Evolutionary conservation across 1,140 invertebrate genomes (phyloP), one percentile per base, ranked within the genome.

Genomic region (Zaprionus ornatus): DNA sequence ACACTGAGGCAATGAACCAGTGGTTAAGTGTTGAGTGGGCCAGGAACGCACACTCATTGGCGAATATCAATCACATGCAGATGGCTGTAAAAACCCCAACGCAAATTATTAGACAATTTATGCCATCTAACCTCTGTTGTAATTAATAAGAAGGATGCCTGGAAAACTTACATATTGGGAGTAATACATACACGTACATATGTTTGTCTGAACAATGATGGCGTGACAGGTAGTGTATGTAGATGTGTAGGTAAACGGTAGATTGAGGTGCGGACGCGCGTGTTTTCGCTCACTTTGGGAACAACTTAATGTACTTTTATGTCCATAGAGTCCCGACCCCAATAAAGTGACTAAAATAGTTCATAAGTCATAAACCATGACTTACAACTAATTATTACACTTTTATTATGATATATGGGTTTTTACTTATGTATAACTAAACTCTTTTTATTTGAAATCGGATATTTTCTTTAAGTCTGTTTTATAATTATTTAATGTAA

Each of bases 41-140:
- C 59, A 61, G 35, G 19, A 17, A 17, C 29, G 12, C 25, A 54
- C 54, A 32, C n/a, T 23, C 65, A 21, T n/a, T 21, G 35, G 15
- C 7, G 10, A 17, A 79, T 71, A 80, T 80, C 78, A 80, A 80
- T 80, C 78, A 80, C 70, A 54, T 52, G 77, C 78, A 80, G 78
- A 48, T 19, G 50, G 52, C 25, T 37, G 62, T 23, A 50, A 50
- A 50, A 50, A 50, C 45, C 45, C 45, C 54, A 50, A 48, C 63
- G 52, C 61, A 81, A 81, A 77, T 81, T 81, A 81, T 81, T 77
- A 81, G 79, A 72, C 73, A 81, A 81, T 81, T 81, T 81, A 45
- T 45, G 40, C n/a, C 52, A 55, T 29, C 23, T 25, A 50, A 23
- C 40, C 7, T n/a, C 40, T 45, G 45, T 50, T 50, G 45, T 50